phyloP scores from a whole-genome alignment of 2,113 vertebrate genomes.

The Melanocharis versteri region DNA sequence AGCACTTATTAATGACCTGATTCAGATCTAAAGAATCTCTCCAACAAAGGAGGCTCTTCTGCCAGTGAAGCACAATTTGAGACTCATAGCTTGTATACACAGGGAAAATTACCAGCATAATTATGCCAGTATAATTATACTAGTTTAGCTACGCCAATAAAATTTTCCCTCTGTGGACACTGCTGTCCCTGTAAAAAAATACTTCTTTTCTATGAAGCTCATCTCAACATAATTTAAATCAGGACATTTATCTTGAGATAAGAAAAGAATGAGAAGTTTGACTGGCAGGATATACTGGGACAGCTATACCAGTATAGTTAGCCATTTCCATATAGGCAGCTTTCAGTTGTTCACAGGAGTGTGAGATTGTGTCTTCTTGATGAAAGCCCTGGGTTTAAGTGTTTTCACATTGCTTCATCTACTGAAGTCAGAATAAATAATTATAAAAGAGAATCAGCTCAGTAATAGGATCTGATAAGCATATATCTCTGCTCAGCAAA shows the following conservation, averaged over 20 bases:
- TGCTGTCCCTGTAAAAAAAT: background rate
- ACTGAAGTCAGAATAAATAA: constrained; percentile 67
- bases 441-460: constrained; percentile 50
- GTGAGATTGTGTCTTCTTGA: constrained; percentile 50
- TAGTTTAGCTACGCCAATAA: constrained; percentile 30
- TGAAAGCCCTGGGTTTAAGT: constrained; percentile 49
- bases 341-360: constrained; percentile 15
- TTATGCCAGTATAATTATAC: constrained; percentile 53
- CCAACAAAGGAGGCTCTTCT: constrained; percentile 41
- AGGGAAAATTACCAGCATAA: constrained; percentile 58
- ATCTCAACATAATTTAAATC: background rate
- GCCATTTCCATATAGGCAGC: background rate
- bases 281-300: background rate
- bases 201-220: background rate
- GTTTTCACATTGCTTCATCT: constrained; percentile 62
- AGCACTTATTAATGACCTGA: constrained; percentile 56
- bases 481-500: constrained; percentile 64
- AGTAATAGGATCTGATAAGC: constrained; percentile 66
- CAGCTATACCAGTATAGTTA: background rate
- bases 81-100: constrained; percentile 58
- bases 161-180: constrained; percentile 37
- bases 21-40: constrained; percentile 62
- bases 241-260: constrained; percentile 24
- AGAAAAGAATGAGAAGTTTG: background rate
- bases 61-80: constrained; percentile 58